Percentiles rank a stretch among this genome's conserved stretches.
Evolutionary conservation across 2,888 invertebrate species (phyloP).

Genomic region (Crepidodera aurea): DNA sequence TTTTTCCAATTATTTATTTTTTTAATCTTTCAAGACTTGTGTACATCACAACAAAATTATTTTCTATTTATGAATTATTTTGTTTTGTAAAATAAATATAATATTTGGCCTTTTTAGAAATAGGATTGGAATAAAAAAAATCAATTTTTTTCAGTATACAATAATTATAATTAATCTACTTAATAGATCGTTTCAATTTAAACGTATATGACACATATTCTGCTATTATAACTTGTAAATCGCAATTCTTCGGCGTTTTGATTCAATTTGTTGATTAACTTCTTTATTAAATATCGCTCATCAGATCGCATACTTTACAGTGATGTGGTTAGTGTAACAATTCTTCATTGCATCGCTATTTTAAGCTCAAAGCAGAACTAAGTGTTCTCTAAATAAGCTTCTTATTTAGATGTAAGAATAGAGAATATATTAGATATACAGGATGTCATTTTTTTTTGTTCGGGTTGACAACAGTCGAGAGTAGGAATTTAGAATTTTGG

Average conservation of each 20-base stretch:
- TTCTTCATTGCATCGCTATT: conserved; percentile 5
- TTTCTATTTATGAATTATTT: no score
- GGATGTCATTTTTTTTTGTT: no score
- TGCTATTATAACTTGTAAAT: conserved; percentile 15
- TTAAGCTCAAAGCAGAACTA: conserved; percentile 3
- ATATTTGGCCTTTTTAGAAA: no score
- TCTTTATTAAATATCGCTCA: conserved; percentile 15
- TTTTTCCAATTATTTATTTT: no score
- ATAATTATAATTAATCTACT: background rate
- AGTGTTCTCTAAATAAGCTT: conserved; percentile 1
- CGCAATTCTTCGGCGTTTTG: conserved; percentile 21
- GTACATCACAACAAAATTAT: no score
- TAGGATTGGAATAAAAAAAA: no score
- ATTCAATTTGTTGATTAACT: conserved; percentile 27
- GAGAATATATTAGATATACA: background rate
- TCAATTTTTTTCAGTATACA: background rate
- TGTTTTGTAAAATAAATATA: no score
- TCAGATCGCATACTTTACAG: conserved; percentile 4
- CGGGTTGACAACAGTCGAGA: no score
- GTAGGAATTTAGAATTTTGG: no score
- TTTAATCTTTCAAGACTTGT: no score
- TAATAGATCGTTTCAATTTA: conserved; percentile 16
- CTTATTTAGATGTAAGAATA: background rate
- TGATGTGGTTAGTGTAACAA: conserved; percentile 13
- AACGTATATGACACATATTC: conserved; percentile 13